A percentile compares a stretch with the other conserved stretches of the same genome.
Evolutionary conservation across 2,888 invertebrate genomes (phyloP).

Genomic region (Dryadula phaetusa): DNA sequence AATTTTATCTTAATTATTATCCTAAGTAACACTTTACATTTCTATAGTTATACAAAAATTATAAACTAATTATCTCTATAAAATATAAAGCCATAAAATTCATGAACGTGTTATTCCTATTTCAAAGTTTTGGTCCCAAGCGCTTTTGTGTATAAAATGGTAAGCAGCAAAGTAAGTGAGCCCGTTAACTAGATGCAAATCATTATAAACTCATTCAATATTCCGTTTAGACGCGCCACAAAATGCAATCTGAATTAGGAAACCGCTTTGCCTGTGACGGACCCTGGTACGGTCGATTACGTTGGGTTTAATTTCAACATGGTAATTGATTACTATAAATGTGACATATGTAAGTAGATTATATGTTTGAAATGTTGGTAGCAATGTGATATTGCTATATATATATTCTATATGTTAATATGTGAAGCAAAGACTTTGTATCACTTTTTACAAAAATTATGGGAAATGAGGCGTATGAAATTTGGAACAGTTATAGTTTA

Average conservation of each 20-base stretch:
- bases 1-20: too few species aligned
- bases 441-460: too few species aligned
- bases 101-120: conserved; percentile 19
- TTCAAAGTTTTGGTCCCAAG: conserved; percentile 30
- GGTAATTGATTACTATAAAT: background rate
- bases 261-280: conserved; percentile 56
- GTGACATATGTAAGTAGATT: background rate
- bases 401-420: too few species aligned
- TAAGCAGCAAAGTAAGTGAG: conserved; percentile 37
- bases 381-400: background rate
- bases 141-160: conserved; percentile 42
- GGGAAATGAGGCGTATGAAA: too few species aligned
- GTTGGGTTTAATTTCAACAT: conserved; percentile 30
- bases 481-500: too few species aligned
- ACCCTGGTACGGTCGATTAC: conserved; percentile 43
- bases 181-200: conserved; percentile 52
- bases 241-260: conserved; percentile 56
- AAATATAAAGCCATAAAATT: background rate
- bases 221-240: conserved; percentile 53
- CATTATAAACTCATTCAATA: conserved; percentile 48
- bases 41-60: background rate
- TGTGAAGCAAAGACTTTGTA: too few species aligned
- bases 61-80: background rate
- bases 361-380: background rate
- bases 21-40: too few species aligned